Evolutionary conservation across 2,888 invertebrate genomes (phyloP), one percentile per base, ranked within the genome.

Genomic region (Hipparchia sbordonii): DNA sequence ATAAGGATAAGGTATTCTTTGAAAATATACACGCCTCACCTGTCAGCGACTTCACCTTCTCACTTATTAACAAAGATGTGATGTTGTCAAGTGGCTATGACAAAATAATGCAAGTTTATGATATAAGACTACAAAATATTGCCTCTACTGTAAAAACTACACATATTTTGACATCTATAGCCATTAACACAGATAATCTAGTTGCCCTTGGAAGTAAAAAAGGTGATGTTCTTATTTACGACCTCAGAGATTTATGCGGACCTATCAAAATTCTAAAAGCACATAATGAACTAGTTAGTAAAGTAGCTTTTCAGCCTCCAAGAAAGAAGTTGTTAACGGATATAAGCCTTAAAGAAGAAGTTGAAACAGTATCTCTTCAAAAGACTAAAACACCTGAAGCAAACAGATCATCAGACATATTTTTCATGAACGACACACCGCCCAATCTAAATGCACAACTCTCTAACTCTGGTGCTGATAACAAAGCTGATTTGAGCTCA

Each of bases 21-120:
- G 91, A 93, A 79, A 91, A 92, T 79, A 90, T 94, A 6, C 95
- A 95, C 79, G 93, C 93, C 23, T 94, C 95, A 3, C 94, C 95
- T 2, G 94, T 95, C n/a, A 95, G 94, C 77, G 94, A 94, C 77
- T 88, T 95, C 72, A 86, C 91, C 52, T 95, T 93, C 84, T 95
- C 95, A 0, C 91, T 94, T 0, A 87, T 94, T 9, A 95, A 95
- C 78, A 87, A 89, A 75, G 95, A 95, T 83, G 91, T 95, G 0
- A 85, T 95, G 83, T 81, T 95, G 5, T 94, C 95, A 0, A 87
- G 94, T 79, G 95, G 95, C 0, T 91, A 90, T 77, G 95, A 95
- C 82, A 93, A 95, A 79, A 89, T 93, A 67, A 92, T 95, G 83
- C 90, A 94, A 84, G 92, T 95, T 2, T 95, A 94, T 81, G 95